These are phyloP conservation scores for Lissonota sp. DNA, from an alignment of 2,888 invertebrate species.

Conservation along the genomic window DNA sequence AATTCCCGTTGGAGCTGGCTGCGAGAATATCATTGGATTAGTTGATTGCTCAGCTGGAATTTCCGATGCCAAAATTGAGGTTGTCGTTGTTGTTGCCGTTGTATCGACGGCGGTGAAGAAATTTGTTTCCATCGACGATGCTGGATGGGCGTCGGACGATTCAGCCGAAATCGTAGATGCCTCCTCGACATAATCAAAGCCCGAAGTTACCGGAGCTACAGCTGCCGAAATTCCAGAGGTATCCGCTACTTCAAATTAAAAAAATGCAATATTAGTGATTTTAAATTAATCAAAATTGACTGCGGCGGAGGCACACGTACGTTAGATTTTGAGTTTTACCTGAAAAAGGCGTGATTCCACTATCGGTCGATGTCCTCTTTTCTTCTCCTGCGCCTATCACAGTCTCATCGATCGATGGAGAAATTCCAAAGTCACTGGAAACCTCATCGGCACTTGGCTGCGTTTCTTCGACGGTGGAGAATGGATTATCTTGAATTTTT, in stretches of 20 bases:
- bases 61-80: too few relatives aligned
- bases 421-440: conserved; percentile 24
- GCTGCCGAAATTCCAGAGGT: conserved; percentile 75
- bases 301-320: too few relatives aligned
- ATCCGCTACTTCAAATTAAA: conserved; percentile 40
- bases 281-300: background rate
- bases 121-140: conserved; percentile 47
- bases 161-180: conserved; percentile 23
- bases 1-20: conserved; percentile 53
- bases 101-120: conserved; percentile 72
- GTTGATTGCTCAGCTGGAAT: too few relatives aligned
- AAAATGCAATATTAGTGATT: background rate
- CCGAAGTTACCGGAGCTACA: conserved; percentile 45
- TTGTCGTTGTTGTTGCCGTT: conserved; percentile 44
- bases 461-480: conserved; percentile 63
- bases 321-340: conserved; percentile 44
- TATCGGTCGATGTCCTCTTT: conserved; percentile 71
- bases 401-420: conserved; percentile 52
- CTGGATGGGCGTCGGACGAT: conserved; percentile 9
- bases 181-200: conserved; percentile 48
- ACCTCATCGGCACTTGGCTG: conserved; percentile 32
- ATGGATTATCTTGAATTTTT: conserved; percentile 75
- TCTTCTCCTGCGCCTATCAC: conserved; percentile 61
- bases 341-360: conserved; percentile 51
- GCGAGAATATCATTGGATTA: conserved; percentile 48